Evolutionary conservation across 2,113 vertebrate genomes (phyloP).

Genomic region (Puntigrus tetrazona): DNA sequence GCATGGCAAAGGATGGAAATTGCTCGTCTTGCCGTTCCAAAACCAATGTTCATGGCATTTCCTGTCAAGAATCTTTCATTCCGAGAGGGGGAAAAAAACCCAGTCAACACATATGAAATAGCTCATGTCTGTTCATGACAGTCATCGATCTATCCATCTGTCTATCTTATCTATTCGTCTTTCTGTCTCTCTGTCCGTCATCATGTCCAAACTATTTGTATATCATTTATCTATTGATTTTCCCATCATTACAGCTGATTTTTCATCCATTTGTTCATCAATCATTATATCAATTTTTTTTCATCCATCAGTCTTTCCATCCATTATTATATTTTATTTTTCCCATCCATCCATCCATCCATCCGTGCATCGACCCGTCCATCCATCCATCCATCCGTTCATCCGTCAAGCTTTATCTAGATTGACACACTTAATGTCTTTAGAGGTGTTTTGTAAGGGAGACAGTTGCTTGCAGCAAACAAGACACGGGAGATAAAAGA

Average conservation of each 20-base stretch:
- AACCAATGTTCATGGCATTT: constrained; percentile 57
- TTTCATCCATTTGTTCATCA: not conserved
- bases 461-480: constrained; percentile 4
- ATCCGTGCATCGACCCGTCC: not conserved
- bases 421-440: not conserved
- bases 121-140: not conserved
- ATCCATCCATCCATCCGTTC: not conserved
- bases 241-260: not conserved
- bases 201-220: too few relatives aligned
- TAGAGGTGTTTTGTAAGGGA: constrained; percentile 16
- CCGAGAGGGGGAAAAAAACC: constrained; percentile 48
- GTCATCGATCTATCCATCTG: not conserved
- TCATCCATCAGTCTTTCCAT: not conserved
- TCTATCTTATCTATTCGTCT: too few relatives aligned
- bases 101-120: constrained; percentile 51
- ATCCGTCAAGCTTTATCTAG: not conserved
- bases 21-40: constrained; percentile 61
- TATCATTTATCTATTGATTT: too few relatives aligned
- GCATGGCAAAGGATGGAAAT: constrained; percentile 56
- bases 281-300: not conserved
- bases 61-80: constrained; percentile 56
- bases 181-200: too few relatives aligned
- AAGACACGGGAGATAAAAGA: constrained; percentile 14
- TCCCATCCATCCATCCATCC: not conserved
- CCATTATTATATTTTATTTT: not conserved